A percentile compares a stretch with the other conserved stretches of the same genome.
Evolutionary conservation across 2,888 invertebrate species (phyloP).

Genomic region (Oxytorus armatus): DNA sequence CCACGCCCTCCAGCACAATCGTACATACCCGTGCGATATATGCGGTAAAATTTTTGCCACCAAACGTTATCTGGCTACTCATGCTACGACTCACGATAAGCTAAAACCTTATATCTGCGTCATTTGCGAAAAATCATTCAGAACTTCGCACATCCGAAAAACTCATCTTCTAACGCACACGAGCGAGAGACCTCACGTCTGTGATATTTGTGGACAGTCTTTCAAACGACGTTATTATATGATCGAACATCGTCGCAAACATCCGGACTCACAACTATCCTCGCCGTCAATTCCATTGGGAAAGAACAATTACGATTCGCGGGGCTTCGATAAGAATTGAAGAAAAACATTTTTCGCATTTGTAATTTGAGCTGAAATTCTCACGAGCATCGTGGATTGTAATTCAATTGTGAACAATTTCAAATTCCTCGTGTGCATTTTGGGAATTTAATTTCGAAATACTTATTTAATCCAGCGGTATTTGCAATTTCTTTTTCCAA

Average conservation of each 20-base stretch:
- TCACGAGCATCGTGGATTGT: too few relatives aligned
- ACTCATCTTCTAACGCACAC: constrained; percentile 75
- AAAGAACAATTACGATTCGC: constrained; percentile 18
- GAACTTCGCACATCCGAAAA: constrained; percentile 74
- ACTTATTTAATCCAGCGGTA: too few relatives aligned
- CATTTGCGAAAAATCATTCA: constrained; percentile 76
- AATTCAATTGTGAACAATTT: too few relatives aligned
- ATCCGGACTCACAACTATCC: constrained; percentile 73
- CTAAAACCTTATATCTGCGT: constrained; percentile 76
- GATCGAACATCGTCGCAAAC: constrained; percentile 74
- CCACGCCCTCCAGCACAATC: constrained; percentile 76
- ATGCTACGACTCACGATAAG: constrained; percentile 74
- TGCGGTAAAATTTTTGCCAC: constrained; percentile 78
- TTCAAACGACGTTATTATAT: constrained; percentile 75
- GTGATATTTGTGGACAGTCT: constrained; percentile 75
- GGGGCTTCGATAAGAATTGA: not conserved
- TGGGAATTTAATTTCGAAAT: too few relatives aligned
- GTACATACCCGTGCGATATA: constrained; percentile 76
- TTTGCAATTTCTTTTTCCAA: too few relatives aligned
- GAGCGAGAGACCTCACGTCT: constrained; percentile 73
- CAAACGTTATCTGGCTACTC: constrained; percentile 76
- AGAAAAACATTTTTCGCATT: constrained; percentile 34
- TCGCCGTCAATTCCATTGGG: constrained; percentile 72
- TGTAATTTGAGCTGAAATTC: too few relatives aligned
- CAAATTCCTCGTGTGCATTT: too few relatives aligned